A percentile compares a stretch with the other conserved stretches of the same genome.
Evolutionary conservation across 2,888 invertebrate species (phyloP).

Genomic region (Drosophila mimetica): DNA sequence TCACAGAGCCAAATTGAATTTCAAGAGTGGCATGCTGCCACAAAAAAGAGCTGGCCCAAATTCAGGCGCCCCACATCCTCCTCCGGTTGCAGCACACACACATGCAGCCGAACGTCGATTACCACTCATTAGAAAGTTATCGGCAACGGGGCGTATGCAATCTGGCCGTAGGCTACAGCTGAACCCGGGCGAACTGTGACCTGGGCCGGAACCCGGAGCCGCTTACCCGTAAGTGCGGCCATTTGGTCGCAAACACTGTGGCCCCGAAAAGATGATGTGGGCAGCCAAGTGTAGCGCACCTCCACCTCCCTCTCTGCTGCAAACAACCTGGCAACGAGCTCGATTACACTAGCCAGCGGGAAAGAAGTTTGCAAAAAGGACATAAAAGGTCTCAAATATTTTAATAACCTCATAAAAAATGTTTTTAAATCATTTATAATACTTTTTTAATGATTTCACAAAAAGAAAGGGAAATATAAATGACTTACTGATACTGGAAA

Average conservation of each 20-base stretch:
- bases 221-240: slow-evolving; percentile 49
- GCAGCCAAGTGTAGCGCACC: slow-evolving; percentile 52
- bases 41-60: slow-evolving; percentile 7
- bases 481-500: no score
- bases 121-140: slow-evolving; percentile 61
- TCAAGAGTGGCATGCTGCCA: slow-evolving; percentile 39
- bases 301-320: slow-evolving; percentile 1
- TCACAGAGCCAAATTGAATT: slow-evolving; percentile 41
- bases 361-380: neutral
- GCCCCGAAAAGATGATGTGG: slow-evolving; percentile 40
- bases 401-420: no score
- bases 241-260: slow-evolving; percentile 55
- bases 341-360: slow-evolving; percentile 12
- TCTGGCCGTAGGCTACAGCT: slow-evolving; percentile 28
- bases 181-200: slow-evolving; percentile 12
- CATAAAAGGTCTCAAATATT: no score
- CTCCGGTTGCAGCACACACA: slow-evolving; percentile 1
- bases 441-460: no score
- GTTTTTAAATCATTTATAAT: no score
- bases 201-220: slow-evolving; percentile 10
- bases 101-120: slow-evolving; percentile 49
- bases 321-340: slow-evolving; percentile 20
- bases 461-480: no score
- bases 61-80: neutral
- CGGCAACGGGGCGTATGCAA: slow-evolving; percentile 45